Base-by-base conservation (phyloP, 2,797 vertebrate genomes). In the Argyrosomus regius region DNA sequence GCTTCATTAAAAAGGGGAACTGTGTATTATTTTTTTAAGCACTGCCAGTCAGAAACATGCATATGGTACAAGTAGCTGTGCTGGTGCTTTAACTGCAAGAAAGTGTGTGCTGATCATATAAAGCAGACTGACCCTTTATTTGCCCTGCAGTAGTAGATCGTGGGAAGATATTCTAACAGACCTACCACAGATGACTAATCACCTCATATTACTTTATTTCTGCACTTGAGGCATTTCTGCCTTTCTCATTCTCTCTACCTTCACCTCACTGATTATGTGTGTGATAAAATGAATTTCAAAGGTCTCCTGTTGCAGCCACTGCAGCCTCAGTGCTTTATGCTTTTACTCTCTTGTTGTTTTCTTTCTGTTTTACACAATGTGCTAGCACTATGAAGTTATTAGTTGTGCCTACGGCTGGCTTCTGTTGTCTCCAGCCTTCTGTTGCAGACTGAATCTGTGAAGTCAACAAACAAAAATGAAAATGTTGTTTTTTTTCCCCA, bases 1-100 rank as follows among this genome's bases (percentile, higher is more conserved):
- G 53, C 80, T 81, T 90, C 84, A 86, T 91, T 88, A 84, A 88
- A 80, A 64, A 8, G 2, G 48, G 61, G 59, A 76, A 61, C 31
- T 70, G 61, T 61, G 58, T 41, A 49, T 81, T 66, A 24, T 81
- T 77, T 65, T 72, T 72, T 81, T 5, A 65, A 77, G 50, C 16
- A 41, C 57, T 64, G 46, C 3, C 75, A 70, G 54, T 84, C 68
- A 75, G 26, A 81, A 72, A 61, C 28, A 49, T 28, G 28, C 64
- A 45, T 72, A 75, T 81, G 46, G 43, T 61, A 72, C 39, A 52
- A 35, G 16, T 18, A 64, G 71, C 31, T 26, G 13, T 58, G 65
- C 28, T 64, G 18, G 50, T 59, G 50, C 62, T 72, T 56, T 6
- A 48, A 12, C 20, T 31, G 22, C 18, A 39, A 48, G 41, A 57